These are phyloP conservation scores for Ptyas mucosa DNA, from an alignment of 2,113 vertebrate species.

Conservation along the genomic window DNA sequence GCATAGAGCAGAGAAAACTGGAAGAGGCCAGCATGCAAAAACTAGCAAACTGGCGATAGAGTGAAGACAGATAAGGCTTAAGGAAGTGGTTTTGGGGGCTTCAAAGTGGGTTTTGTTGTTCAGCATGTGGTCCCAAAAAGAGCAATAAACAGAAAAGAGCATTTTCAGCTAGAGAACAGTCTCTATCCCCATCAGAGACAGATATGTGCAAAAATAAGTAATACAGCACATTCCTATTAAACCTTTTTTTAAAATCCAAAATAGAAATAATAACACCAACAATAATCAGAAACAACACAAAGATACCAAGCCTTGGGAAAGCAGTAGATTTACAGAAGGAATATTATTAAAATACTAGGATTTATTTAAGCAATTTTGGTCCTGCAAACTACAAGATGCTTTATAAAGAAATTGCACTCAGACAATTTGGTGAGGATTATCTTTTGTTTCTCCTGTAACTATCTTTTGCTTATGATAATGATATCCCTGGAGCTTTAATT, in stretches of 20 bases:
- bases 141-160: not conserved
- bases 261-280: not conserved
- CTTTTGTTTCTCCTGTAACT: not conserved
- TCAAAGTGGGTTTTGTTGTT: not conserved
- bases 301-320: not conserved
- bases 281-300: not conserved
- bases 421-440: not conserved
- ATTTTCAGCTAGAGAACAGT: not conserved
- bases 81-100: not conserved
- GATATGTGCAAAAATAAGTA: not conserved
- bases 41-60: not conserved
- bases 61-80: not conserved
- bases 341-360: not conserved
- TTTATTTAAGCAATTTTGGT: not conserved
- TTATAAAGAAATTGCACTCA: conserved; percentile 30
- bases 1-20: not conserved
- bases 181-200: not conserved
- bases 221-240: not conserved
- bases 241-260: not conserved
- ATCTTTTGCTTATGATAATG: conserved; percentile 22
- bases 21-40: not conserved
- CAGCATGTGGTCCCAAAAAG: not conserved
- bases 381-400: not conserved
- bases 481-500: conserved; percentile 40
- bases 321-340: not conserved